Evolutionary conservation across 53 echinoderm and acorn worm genomes (phyloP).

Genomic region (Crossaster papposus): DNA sequence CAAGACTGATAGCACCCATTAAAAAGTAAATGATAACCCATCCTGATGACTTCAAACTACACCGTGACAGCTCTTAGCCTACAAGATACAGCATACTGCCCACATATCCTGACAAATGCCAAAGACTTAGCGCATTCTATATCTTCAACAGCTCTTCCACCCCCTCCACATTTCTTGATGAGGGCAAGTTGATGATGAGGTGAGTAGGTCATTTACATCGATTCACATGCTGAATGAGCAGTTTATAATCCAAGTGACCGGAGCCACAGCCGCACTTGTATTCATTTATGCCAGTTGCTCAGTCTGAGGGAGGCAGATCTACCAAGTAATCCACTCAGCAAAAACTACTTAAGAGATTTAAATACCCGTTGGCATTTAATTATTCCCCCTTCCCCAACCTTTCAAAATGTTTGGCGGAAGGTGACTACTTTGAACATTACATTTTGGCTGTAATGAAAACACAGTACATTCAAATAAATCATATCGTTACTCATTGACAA

Average conservation of each 20-base stretch:
- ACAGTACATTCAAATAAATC: neutral
- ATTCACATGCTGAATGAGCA: constrained; percentile 35
- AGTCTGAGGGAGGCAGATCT: neutral
- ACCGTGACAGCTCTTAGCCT: neutral
- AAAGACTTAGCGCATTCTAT: neutral
- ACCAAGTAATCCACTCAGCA: constrained; percentile 8
- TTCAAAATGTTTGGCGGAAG: neutral
- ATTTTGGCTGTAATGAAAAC: neutral
- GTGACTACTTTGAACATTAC: neutral
- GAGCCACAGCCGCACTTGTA: neutral
- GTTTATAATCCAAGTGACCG: neutral
- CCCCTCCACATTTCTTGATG: too few species aligned
- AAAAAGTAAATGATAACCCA: neutral
- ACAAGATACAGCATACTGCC: neutral
- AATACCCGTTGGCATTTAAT: neutral
- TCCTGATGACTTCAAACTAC: neutral
- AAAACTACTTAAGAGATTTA: neutral
- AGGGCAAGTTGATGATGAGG: constrained; percentile 3
- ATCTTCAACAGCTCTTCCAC: neutral
- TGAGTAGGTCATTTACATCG: constrained; percentile 30
- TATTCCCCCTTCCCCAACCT: neutral
- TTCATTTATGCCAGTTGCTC: neutral
- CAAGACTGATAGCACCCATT: neutral
- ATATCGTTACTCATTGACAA: neutral
- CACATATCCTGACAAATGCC: neutral